A percentile compares a stretch with the other conserved stretches of the same genome.
Conservation (phyloP, 2,797 vertebrate species). For the Ptychobarbus kaznakovi region DNA sequence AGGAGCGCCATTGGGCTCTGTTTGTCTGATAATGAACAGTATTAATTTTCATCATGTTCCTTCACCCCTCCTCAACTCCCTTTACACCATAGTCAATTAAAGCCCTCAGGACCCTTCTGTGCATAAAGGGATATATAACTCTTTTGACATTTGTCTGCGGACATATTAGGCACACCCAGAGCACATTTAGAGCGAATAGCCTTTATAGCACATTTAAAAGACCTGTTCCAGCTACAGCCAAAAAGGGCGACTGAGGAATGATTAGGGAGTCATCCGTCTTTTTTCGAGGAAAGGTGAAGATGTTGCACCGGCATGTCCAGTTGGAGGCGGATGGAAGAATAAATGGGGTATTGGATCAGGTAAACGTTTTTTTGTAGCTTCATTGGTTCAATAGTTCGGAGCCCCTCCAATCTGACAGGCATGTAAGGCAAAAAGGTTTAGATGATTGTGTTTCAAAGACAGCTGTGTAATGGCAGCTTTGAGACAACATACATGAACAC, state of each 20-base stretch:
- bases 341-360: background rate
- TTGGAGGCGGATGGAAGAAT: background rate
- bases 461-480: conserved; percentile 42
- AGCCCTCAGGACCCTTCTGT: conserved; percentile 77
- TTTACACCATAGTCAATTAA: conserved; percentile 83
- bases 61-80: conserved; percentile 79
- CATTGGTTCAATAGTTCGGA: conserved; percentile 17
- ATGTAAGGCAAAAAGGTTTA: conserved; percentile 9
- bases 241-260: conserved; percentile 52
- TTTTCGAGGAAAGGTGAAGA: conserved; percentile 18
- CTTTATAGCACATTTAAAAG: conserved; percentile 61
- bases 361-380: conserved; percentile 22
- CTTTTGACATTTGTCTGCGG: conserved; percentile 81
- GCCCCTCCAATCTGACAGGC: background rate
- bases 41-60: conserved; percentile 83
- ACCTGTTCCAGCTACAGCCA: conserved; percentile 64
- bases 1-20: conserved; percentile 75
- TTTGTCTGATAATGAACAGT: conserved; percentile 82
- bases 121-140: conserved; percentile 83
- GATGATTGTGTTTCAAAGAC: conserved; percentile 46
- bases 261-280: conserved; percentile 22
- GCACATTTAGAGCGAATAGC: conserved; percentile 66
- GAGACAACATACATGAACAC: conserved; percentile 45
- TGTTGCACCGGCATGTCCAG: background rate
- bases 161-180: conserved; percentile 80